Evolutionary conservation across 2,888 invertebrate species (phyloP).

Genomic region (Caradrina clavipalpis): DNA sequence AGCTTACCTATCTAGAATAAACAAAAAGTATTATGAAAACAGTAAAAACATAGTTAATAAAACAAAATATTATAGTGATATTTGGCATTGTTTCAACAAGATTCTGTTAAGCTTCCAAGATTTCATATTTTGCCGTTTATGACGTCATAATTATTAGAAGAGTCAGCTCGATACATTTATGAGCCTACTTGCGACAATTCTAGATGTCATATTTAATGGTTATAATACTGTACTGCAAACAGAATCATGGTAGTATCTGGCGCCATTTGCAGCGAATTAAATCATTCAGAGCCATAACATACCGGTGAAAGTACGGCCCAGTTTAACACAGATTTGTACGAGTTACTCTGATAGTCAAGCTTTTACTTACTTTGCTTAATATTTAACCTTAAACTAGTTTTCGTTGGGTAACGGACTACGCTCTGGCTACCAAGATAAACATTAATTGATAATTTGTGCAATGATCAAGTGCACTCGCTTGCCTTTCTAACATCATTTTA

Average conservation of each 20-base stretch:
- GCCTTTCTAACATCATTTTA: constrained; percentile 4
- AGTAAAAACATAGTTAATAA: not conserved
- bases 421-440: constrained; percentile 21
- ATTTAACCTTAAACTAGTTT: constrained; percentile 55
- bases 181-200: not conserved
- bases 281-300: constrained; percentile 57
- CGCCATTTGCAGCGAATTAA: constrained; percentile 50
- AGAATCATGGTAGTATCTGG: constrained; percentile 16
- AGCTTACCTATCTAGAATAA: too few species aligned
- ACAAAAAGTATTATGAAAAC: too few species aligned
- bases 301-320: constrained; percentile 63
- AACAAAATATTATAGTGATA: not conserved
- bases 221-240: not conserved
- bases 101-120: not conserved
- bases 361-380: constrained; percentile 54
- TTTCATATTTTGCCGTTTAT: not conserved
- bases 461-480: constrained; percentile 27
- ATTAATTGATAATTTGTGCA: constrained; percentile 30
- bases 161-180: not conserved
- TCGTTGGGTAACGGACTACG: constrained; percentile 37
- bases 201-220: constrained; percentile 6
- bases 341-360: constrained; percentile 31
- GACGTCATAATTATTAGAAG: too few species aligned
- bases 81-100: constrained; percentile 13
- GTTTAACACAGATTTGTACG: constrained; percentile 41